Base-by-base conservation (phyloP, 1,140 invertebrate genomes). In the Drepana arcuata region DNA sequence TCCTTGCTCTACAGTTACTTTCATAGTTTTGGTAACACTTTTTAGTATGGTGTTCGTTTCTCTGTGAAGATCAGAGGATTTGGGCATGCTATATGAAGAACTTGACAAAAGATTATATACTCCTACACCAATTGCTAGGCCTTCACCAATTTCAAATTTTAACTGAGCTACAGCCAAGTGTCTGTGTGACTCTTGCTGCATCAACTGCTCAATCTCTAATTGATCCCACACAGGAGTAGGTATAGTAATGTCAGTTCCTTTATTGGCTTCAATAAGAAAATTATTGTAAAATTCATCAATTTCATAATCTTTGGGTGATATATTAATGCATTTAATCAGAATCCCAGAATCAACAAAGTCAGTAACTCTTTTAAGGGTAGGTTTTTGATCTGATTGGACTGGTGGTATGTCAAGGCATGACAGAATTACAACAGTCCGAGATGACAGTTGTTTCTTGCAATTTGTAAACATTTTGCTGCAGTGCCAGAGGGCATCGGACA, bases 381-480 rank as follows among this genome's bases (percentile, higher is more conserved):
- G 53, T 43, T 54, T 56, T 25, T 67, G 56, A 43, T 82, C 74
- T 6, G 49, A 16, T 29, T 42, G 28, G 18, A 56, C 13, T 12
- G 78, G 75, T 9, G 70, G 43, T 29, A 43, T 37, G 26, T 65
- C 57, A 18, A 82, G 47, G 31, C 56, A 46, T 2, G 64, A 65
- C 9, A 80, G 35, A 23, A 82, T 54, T 29, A 77, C 35, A 26
- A 82, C 40, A 35, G 54, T 72, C 9, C 59, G 45, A 2, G 54
- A 60, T 14, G 64, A 66, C 3, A 82, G 45, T 30, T 62, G 59
- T 32, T 65, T 74, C 41, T 77, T 77, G 37, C 61, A 80, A 39
- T 68, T 71, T n/a, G 54, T 43, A 59, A 80, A 82, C 41, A 66
- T 59, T 65, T 74, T 77, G 30, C 60, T 66, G 24, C 71, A 80